phyloP scores from a whole-genome alignment of 2,797 vertebrate genomes.

The Otolemur crassicaudatus region DNA sequence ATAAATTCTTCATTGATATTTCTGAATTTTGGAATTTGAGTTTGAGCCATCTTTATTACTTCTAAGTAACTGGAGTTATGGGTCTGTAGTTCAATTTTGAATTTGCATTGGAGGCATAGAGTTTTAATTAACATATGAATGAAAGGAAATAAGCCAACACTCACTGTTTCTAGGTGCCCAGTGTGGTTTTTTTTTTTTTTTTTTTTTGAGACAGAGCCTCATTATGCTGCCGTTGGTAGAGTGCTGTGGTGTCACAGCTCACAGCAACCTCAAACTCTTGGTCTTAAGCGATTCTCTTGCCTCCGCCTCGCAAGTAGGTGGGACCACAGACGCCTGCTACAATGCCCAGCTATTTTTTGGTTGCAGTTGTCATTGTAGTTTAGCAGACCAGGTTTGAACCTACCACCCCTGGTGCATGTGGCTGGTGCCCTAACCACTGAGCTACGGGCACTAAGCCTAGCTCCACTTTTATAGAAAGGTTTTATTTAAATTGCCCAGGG shows the following conservation, averaged over 20 bases:
- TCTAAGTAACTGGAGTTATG: not conserved
- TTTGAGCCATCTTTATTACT: slow-evolving; percentile 49
- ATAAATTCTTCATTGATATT: slow-evolving; percentile 21
- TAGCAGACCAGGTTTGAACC: too few relatives aligned
- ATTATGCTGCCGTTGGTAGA: too few relatives aligned
- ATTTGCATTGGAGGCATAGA: not conserved
- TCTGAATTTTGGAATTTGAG: slow-evolving; percentile 14
- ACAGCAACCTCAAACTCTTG: too few relatives aligned
- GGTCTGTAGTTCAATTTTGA: slow-evolving; percentile 31
- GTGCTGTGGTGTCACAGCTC: too few relatives aligned
- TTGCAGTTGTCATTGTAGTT: too few relatives aligned
- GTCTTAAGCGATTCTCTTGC: too few relatives aligned
- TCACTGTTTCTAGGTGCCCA: slow-evolving; percentile 19
- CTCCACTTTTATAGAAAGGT: not conserved
- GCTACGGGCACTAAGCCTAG: not conserved
- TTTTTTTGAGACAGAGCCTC: too few relatives aligned
- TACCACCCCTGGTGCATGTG: too few relatives aligned
- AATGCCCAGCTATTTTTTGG: too few relatives aligned
- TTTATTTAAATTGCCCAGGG: slow-evolving; percentile 40
- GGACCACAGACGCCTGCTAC: too few relatives aligned
- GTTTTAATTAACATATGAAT: slow-evolving; percentile 44
- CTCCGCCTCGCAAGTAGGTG: too few relatives aligned
- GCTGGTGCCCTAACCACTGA: too few relatives aligned
- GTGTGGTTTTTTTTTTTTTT: not conserved
- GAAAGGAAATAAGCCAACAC: slow-evolving; percentile 7